Base-by-base conservation (phyloP, 2,797 vertebrate species). In the Gobionotothen gibberifrons region DNA sequence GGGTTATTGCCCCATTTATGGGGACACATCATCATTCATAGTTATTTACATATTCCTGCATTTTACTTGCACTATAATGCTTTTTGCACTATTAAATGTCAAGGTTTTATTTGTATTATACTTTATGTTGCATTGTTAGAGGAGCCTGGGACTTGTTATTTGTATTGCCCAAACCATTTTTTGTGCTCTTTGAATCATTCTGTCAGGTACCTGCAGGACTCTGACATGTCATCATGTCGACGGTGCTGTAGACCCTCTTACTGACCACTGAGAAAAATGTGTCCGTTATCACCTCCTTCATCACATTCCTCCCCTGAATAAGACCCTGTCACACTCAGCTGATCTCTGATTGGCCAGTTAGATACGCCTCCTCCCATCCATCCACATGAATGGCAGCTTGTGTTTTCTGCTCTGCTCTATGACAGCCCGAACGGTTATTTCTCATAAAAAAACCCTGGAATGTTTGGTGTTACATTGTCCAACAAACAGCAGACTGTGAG, bases 341-440 rank as follows among this genome's bases (percentile, higher is more conserved):
- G 54, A 32, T 44, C 55, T 5, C 72, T 40, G 76, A 89, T 87
- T 76, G 81, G 79, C 22, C 56, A 4, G 40, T 5, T 17, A 71
- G 69, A 78, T 78, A 52, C 3, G 32, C 59, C 63, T 46, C 74
- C 69, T 64, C 73, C 60, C 77, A 44, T 70, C 58, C 68, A 22
- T 48, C 78, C 71, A 55, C 72, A 84, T 91, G 83, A 90, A 89
- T 85, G 65, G 78, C 78, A 72, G 82, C 82, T 69, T 88, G 88
- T 90, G 86, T 85, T 73, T 66, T 68, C 74, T 69, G 64, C 85
- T 76, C 64, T 39, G 17, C 81, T 75, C 78, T 58, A 56, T 26
- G 36, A 77, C 72, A 29, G 72, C 54, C 21, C 0, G 42, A 70
- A 62, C 74, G 46, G 63, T 62, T 75, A 77, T 58, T 66, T 74